phyloP scores from a whole-genome alignment of 2,797 vertebrate genomes.

The Tolypeutes matacus region DNA sequence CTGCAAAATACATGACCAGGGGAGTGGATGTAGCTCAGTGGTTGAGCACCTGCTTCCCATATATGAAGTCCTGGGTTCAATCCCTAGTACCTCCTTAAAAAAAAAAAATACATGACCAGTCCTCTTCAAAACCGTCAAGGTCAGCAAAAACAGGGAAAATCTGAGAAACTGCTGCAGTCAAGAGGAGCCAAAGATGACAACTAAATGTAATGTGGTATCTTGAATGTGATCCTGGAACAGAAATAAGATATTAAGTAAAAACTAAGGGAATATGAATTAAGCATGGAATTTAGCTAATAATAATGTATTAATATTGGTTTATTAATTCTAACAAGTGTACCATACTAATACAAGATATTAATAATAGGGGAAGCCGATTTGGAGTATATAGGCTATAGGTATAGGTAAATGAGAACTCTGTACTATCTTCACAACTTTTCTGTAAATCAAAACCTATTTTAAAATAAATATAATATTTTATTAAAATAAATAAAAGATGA shows the following conservation, averaged over 20 bases:
- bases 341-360: slow-evolving; percentile 1
- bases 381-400: neutral
- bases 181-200: neutral
- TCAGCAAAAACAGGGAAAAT: no score
- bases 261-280: slow-evolving; percentile 7
- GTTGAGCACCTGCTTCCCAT: no score
- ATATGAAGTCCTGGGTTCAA: no score
- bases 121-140: no score
- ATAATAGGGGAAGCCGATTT: neutral
- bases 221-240: neutral
- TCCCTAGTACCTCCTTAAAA: no score
- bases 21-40: no score
- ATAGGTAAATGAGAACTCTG: neutral
- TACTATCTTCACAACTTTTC: slow-evolving; percentile 42
- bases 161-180: neutral
- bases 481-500: neutral
- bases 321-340: neutral
- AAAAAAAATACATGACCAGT: no score
- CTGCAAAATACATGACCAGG: neutral
- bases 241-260: neutral
- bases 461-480: slow-evolving; percentile 17
- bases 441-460: neutral
- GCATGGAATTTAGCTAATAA: neutral
- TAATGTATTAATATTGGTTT: neutral
- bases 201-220: neutral